Evolutionary conservation across 2,888 invertebrate species (phyloP), one percentile per base, ranked within the genome.

Genomic region (Cetonia aurata): DNA sequence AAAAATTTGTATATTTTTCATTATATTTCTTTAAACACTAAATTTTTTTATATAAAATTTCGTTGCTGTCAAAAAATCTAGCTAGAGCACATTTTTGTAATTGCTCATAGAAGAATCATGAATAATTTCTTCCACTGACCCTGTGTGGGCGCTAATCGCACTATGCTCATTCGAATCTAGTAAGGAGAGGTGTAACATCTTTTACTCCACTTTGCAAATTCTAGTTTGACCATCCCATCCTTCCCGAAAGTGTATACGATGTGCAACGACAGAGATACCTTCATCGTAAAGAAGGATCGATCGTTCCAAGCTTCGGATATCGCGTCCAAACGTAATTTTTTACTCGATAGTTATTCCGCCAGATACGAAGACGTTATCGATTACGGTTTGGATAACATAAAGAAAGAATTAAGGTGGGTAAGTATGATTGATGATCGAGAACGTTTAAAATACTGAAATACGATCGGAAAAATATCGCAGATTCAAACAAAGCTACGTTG

Each of bases 381-480:
- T 10, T 70, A 62, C 25, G 70, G 73, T 15, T 12, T 73, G 9
- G 57, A 71, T 1, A 70, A 71, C 46, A 55, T 73, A n/a, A 71
- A 65, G 48, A 71, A 67, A 41, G 73, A 73, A 62, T 67, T 73
- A 25, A 69, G 70, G 73, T 71, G 67, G 31, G 70, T 37, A 60
- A 57, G 42, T 42, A 57, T 4, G 15, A 13, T 13, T 42, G 13
- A 19, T 2, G 3, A 17, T 1, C 6, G 13, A 4, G 33, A 33
- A 6, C 0, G 15, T 55, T 37, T 10, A n/a, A 55, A 37, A 8
- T 31, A 25, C 19, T 15, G 15, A 9, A 8, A 42, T 41, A 42
- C 10, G 12, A 46, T 15, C 12, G 6, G 48, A n/a, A n/a, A 8
- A 53, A 12, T 52, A 42, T 53, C 44, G 12, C 50, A 75, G 75